phyloP scores from a whole-genome alignment of 2,797 vertebrate species.

The Rhinoraja longicauda region DNA sequence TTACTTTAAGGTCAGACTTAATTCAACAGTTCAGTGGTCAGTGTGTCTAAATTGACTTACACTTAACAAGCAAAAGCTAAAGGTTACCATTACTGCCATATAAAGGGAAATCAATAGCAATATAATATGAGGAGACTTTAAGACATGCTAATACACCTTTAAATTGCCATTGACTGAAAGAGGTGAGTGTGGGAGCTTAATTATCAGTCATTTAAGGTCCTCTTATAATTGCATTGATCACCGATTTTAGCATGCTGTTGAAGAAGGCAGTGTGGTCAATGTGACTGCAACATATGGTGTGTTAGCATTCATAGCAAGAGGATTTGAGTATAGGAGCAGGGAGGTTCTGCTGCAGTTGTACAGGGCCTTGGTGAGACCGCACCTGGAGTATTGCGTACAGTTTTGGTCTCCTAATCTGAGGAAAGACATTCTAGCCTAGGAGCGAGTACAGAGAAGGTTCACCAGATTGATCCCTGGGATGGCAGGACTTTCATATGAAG shows the following conservation, averaged over 20 bases:
- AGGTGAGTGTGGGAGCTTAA: neutral
- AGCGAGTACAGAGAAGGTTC: too few species aligned
- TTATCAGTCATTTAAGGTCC: neutral
- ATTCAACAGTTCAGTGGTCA: conserved; percentile 2
- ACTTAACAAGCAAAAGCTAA: neutral
- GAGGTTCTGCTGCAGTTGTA: too few species aligned
- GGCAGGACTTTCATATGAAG: too few species aligned
- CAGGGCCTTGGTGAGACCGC: too few species aligned
- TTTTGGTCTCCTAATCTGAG: too few species aligned
- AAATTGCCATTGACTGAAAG: neutral
- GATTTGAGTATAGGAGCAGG: too few species aligned
- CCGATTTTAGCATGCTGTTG: neutral
- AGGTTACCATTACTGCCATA: neutral
- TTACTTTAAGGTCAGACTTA: neutral
- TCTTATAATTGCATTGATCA: neutral
- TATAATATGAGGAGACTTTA: neutral
- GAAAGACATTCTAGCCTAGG: too few species aligned
- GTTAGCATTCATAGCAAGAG: too few species aligned
- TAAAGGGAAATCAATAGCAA: neutral
- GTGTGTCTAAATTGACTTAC: neutral
- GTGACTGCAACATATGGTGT: neutral
- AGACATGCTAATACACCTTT: neutral
- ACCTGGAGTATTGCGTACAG: too few species aligned
- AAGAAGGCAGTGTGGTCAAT: neutral
- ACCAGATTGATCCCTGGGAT: too few species aligned